Base-by-base conservation (phyloP, 2,888 invertebrate species). In the Leptopilina drosophilae region DNA sequence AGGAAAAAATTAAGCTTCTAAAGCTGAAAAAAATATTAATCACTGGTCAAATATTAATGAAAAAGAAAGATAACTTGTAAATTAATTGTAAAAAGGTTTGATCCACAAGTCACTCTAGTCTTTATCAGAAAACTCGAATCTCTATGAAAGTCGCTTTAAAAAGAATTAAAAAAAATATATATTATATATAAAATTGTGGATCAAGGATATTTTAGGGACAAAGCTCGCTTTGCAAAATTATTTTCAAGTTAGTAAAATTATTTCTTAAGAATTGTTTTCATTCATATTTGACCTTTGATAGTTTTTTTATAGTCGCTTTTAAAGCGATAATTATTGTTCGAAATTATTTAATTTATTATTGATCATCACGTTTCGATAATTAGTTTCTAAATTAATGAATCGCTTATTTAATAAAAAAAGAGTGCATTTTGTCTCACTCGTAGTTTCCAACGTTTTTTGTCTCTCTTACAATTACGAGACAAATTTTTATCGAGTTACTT, bases 401-500 rank as follows among this genome's bases (percentile, higher is more conserved):
- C 12, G 12, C 53, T 53, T n/a, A 73, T 69, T 69, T 26, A 62
- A 59, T 20, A 49, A 26, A 11, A 49, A 49, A 15, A 53, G 14
- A 53, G 69, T 69, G 69, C 20, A 67, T 67, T 26, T 49, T 42
- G n/a, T 46, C 46, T 53, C 53, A 73, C 64, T 77, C 62, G 56
- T 73, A 64, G 20, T 77, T 78, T 78, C 66, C 59, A 40, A 65
- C n/a, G 56, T 33, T 53, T 73, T 73, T 26, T 56, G 56, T 73
- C n/a, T 26, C 14, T 56, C 15, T n/a, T 8, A 62, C 20, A 67
- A 26, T 66, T 64, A 33, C 65, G 20, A 62, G 65, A 15, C 11
- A 59, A 78, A 15, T 62, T 75, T 81, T 77, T n/a, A 79, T 46
- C 9, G 49, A 49, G 8, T 77, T 80, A 33, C n/a, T 56, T 33